These are phyloP conservation scores for Pterois miles DNA, from an alignment of 2,797 vertebrate species.

Conservation along the genomic window DNA sequence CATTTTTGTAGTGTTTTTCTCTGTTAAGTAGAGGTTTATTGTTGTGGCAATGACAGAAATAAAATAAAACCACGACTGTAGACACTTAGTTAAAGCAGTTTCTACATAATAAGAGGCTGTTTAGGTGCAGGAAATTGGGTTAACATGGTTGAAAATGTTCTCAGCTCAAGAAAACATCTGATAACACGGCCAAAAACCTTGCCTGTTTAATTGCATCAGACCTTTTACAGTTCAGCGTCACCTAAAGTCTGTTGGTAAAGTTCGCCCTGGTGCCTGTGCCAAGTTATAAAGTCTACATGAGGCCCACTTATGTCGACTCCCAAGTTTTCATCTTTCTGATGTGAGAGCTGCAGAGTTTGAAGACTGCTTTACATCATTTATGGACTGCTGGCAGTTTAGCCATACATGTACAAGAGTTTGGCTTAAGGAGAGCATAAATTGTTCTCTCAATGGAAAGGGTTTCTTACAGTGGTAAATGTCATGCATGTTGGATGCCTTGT, in stretches of 20 bases:
- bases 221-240: constrained; percentile 62
- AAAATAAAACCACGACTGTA: constrained; percentile 8
- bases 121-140: constrained; percentile 57
- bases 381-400: constrained; percentile 39
- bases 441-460: constrained; percentile 20
- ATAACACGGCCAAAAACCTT: constrained; percentile 51
- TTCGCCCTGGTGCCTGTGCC: constrained; percentile 48
- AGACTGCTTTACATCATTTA: constrained; percentile 62
- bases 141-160: constrained; percentile 58
- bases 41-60: constrained; percentile 54
- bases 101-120: constrained; percentile 30
- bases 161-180: constrained; percentile 50
- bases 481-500: constrained; percentile 7
- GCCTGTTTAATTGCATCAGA: constrained; percentile 62
- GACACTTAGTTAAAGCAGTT: constrained; percentile 16
- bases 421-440: constrained; percentile 31
- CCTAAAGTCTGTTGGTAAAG: constrained; percentile 59
- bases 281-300: constrained; percentile 68
- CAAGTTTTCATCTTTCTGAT: constrained; percentile 60
- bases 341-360: constrained; percentile 45
- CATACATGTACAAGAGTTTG: constrained; percentile 35
- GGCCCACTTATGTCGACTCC: constrained; percentile 48
- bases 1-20: constrained; percentile 6
- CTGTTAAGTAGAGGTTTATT: constrained; percentile 48
- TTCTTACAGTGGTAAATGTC: constrained; percentile 34